phyloP scores from a whole-genome alignment of 2,113 vertebrate species.

The Aphyosemion australe region DNA sequence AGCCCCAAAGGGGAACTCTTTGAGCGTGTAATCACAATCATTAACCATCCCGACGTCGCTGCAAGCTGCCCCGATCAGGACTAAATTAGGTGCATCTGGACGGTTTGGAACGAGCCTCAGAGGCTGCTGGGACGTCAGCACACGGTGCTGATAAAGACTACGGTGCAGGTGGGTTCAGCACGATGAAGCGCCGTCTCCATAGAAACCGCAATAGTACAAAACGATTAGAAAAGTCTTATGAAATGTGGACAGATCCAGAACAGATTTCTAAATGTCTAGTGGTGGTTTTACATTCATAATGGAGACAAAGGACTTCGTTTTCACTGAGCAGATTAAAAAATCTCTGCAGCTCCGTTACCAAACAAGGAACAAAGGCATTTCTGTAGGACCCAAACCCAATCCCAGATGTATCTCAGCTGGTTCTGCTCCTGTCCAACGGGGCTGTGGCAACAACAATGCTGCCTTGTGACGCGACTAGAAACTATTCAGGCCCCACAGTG shows the following conservation, averaged over 20 bases:
- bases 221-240: neutral
- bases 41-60: constrained; percentile 49
- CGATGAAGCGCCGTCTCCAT: constrained; percentile 21
- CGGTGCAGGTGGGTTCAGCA: constrained; percentile 34
- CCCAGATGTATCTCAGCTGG: constrained; percentile 19
- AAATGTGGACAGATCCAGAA: constrained; percentile 15
- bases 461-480: constrained; percentile 38
- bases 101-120: constrained; percentile 32
- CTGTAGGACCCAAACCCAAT: constrained; percentile 19
- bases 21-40: constrained; percentile 65
- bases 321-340: neutral
- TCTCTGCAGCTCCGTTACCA: constrained; percentile 12
- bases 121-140: constrained; percentile 40
- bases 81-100: constrained; percentile 60
- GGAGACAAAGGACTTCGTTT: neutral
- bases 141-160: constrained; percentile 36
- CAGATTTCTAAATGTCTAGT: neutral
- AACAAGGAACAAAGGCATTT: constrained; percentile 46
- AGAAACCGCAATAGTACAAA: constrained; percentile 28
- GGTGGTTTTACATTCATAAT: neutral
- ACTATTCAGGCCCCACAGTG: too few relatives aligned
- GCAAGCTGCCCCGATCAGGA: constrained; percentile 44
- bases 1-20: constrained; percentile 46
- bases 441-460: constrained; percentile 30
- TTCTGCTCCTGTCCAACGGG: constrained; percentile 14